Evolutionary conservation across 2,113 vertebrate species (phyloP), one percentile per base, ranked within the genome.

Genomic region (Fregetta grallaria): DNA sequence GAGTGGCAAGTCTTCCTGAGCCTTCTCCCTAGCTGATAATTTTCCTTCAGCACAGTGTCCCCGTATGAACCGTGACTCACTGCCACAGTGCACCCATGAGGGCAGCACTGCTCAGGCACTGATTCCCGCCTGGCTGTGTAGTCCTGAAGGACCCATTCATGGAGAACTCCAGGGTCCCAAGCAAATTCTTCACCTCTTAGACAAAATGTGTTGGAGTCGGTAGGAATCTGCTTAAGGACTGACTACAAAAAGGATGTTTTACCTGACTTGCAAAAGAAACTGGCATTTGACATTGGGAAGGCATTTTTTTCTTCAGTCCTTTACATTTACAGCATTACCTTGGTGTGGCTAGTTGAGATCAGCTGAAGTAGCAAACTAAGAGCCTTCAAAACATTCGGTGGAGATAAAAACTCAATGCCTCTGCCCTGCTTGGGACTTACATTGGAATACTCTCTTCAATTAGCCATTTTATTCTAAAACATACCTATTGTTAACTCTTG

Each of bases 1-100:
- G 2, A 63, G 21, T 59, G 20, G 6, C 23, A 23, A 21, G 14
- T 80, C 19, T 74, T 95, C 56, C 55, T 3, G 2, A 66, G 61
- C 7, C 45, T 83, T 62, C 42, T 70, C 38, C 22, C 26, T 67
- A 26, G 42, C 11, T 77, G 68, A 34, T 27, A 47, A 29, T 11
- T 86, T 84, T 56, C 27, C 22, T 42, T 83, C 55, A 77, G 30
- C 45, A 40, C 12, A 36, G 13, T 17, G 16, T 77, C 26, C 47
- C 22, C 2, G 4, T 53, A 79, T 70, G 73, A 86, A 49, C 27
- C 0, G 1, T 66, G 59, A 45, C 55, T 61, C 0, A 0, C 23
- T 88, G 62, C n/a, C 19, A 82, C n/a, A 42, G 42, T 44, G 58
- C 20, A 29, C 47, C 18, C 5, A 1, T 0, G 2, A 72, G 25